Conservation (phyloP, 2,797 vertebrate genomes). For the Synaphobranchus kaupii region DNA sequence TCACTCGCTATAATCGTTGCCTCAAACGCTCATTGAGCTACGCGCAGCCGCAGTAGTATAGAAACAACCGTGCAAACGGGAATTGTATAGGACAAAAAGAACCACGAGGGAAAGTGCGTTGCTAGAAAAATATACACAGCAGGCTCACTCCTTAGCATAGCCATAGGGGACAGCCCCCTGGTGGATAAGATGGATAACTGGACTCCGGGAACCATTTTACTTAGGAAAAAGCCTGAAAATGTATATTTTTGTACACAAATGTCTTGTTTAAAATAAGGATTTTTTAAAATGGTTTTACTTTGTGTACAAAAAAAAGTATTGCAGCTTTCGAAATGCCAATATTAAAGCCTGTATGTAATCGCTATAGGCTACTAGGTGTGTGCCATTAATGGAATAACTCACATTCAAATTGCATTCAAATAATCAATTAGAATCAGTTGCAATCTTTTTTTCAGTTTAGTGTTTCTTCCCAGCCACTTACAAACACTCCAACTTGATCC, state of each 20-base stretch:
- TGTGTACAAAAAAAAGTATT: neutral
- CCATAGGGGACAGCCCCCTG: neutral
- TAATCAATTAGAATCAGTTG: too few species aligned
- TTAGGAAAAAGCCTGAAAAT: neutral
- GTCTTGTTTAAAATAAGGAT: neutral
- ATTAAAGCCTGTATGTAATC: neutral
- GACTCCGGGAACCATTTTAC: neutral
- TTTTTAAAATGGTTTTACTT: neutral
- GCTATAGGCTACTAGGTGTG: too few species aligned
- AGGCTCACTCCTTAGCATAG: neutral
- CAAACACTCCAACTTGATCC: too few species aligned
- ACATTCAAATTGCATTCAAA: too few species aligned
- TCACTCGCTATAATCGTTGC: neutral
- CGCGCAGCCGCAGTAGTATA: slow-evolving; percentile 24
- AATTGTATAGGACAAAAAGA: neutral
- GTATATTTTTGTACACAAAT: neutral
- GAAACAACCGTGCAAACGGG: neutral
- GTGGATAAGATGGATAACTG: neutral
- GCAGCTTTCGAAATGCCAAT: neutral
- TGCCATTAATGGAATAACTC: too few species aligned
- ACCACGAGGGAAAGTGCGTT: neutral
- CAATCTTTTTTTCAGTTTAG: too few species aligned
- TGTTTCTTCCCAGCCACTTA: too few species aligned
- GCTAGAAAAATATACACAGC: neutral
- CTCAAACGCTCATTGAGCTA: neutral